Evolutionary conservation across 2,797 vertebrate genomes (phyloP).

Genomic region (Sciurus carolinensis): DNA sequence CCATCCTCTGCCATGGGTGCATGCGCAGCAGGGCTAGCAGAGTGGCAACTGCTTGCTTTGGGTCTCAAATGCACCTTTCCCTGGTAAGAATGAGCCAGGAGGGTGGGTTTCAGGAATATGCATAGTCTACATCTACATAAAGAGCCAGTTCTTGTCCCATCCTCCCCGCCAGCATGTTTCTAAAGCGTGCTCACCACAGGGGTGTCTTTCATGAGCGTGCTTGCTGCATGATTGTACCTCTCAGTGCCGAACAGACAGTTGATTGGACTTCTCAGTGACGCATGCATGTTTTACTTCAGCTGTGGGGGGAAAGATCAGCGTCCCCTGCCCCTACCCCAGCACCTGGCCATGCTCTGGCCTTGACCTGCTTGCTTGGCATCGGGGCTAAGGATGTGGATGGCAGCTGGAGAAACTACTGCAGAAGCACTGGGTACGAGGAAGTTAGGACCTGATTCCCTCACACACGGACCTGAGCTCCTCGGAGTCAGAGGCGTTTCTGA

Average conservation of each 20-base stretch:
- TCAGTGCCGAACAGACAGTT: neutral
- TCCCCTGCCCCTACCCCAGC: neutral
- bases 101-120: slow-evolving; percentile 57
- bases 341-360: neutral
- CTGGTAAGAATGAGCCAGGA: neutral
- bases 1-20: fast-evolving
- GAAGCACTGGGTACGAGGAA: neutral
- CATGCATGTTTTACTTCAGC: neutral
- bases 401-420: neutral
- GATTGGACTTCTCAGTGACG: neutral
- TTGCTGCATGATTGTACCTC: neutral
- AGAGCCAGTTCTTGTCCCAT: neutral
- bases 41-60: neutral
- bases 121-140: neutral
- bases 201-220: neutral
- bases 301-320: neutral
- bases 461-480: no score
- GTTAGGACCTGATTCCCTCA: neutral
- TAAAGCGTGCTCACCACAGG: neutral
- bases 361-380: fast-evolving
- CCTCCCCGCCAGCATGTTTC: neutral
- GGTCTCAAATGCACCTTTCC: neutral
- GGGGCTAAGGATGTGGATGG: neutral
- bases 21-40: fast-evolving
- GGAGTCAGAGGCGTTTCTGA: neutral